phyloP scores from a whole-genome alignment of 2,113 vertebrate species.

The Psittacara wagleri region DNA sequence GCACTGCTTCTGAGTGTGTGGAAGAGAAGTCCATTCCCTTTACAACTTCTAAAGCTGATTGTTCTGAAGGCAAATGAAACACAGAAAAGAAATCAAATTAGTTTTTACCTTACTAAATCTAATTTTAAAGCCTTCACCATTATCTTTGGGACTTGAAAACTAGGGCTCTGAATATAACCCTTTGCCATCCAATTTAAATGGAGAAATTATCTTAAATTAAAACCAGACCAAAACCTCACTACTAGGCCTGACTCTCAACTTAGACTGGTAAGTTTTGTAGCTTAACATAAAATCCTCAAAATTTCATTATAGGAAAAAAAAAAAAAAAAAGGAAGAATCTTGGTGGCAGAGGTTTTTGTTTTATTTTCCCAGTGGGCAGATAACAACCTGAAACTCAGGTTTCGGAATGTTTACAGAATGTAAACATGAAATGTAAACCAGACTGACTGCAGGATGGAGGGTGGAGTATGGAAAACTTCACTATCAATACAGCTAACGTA shows the following conservation, averaged over 20 bases:
- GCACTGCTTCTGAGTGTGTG: fast-evolving
- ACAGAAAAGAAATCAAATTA: neutral
- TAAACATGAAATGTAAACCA: neutral
- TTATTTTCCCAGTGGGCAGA: neutral
- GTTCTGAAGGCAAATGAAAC: neutral
- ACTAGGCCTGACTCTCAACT: neutral
- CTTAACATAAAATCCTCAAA: neutral
- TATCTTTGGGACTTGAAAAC: neutral
- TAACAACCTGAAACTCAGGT: neutral
- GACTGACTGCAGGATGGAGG: neutral
- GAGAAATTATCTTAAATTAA: neutral
- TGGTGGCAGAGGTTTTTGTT: neutral
- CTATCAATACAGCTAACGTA: neutral
- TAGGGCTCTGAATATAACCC: neutral
- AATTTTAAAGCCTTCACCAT: neutral
- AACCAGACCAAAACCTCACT: neutral
- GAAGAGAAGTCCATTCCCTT: neutral
- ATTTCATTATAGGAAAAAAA: neutral
- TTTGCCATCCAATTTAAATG: neutral
- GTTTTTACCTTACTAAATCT: neutral
- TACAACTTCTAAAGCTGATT: neutral
- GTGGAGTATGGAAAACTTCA: neutral
- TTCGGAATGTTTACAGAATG: neutral
- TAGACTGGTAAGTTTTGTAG: neutral
- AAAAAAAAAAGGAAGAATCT: neutral